These are phyloP conservation scores for Chelonoidis abingdonii DNA, from an alignment of 2,113 vertebrate genomes.

Conservation along the genomic window DNA sequence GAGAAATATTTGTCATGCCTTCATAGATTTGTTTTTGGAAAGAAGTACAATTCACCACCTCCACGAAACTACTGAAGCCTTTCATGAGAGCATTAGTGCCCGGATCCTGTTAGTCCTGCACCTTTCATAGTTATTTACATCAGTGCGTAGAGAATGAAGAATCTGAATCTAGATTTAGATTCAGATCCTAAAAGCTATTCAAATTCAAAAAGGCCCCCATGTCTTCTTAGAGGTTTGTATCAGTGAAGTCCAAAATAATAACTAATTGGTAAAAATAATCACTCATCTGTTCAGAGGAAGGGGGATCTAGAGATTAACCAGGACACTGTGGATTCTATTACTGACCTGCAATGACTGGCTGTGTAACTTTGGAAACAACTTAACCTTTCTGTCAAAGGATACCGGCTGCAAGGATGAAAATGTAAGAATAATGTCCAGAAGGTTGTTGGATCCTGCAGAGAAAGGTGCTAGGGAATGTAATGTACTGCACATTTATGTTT, in stretches of 20 bases:
- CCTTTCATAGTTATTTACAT: too few relatives aligned
- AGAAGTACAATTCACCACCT: background rate
- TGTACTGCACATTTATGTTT: background rate
- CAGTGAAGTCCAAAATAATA: too few relatives aligned
- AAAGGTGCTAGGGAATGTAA: background rate
- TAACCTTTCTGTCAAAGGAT: background rate
- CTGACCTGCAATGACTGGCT: fast-evolving
- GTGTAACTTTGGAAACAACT: background rate
- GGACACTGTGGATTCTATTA: background rate
- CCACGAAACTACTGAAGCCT: background rate
- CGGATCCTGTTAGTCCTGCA: too few relatives aligned
- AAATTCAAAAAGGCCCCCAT: too few relatives aligned
- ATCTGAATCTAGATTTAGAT: too few relatives aligned
- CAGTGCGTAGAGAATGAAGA: too few relatives aligned
- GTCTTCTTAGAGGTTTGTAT: too few relatives aligned
- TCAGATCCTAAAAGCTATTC: too few relatives aligned
- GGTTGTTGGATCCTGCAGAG: background rate
- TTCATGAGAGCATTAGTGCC: background rate
- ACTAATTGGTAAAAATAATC: too few relatives aligned
- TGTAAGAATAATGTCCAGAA: background rate
- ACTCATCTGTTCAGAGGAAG: background rate
- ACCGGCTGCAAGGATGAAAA: background rate
- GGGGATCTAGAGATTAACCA: fast-evolving
- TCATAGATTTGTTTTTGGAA: background rate
- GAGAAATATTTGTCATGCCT: background rate